phyloP scores from a whole-genome alignment of 1,140 invertebrate species.

The Pogonus chalceus region DNA sequence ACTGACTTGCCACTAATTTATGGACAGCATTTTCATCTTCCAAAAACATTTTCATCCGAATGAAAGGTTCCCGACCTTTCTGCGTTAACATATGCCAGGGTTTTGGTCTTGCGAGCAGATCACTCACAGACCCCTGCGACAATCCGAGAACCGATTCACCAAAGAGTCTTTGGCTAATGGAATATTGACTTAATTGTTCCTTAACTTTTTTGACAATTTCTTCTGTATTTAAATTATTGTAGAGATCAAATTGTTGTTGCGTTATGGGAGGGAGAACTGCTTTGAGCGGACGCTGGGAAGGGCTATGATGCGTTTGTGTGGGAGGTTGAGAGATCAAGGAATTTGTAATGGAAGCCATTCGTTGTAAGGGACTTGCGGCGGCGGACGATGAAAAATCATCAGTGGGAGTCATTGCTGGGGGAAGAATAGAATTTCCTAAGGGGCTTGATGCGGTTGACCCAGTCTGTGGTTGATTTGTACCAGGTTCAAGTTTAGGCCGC shows the following conservation, averaged over 20 bases:
- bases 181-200: slow-evolving; percentile 95
- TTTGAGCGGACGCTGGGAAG: slow-evolving; percentile 79
- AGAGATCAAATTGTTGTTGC: slow-evolving; percentile 97
- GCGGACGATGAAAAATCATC: slow-evolving; percentile 69
- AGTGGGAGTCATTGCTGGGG: slow-evolving; percentile 62
- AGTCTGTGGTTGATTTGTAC: slow-evolving; percentile 48
- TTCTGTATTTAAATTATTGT: slow-evolving; percentile 96
- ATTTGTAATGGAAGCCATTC: slow-evolving; percentile 97
- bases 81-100: slow-evolving; percentile 97
- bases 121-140: slow-evolving; percentile 92
- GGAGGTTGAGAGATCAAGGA: slow-evolving; percentile 87
- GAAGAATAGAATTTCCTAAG: slow-evolving; percentile 69
- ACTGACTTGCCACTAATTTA: slow-evolving; percentile 92
- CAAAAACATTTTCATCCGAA: slow-evolving; percentile 96
- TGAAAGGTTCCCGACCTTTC: slow-evolving; percentile 93
- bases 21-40: slow-evolving; percentile 95
- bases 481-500: slow-evolving; percentile 66
- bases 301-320: slow-evolving; percentile 66
- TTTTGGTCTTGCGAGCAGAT: slow-evolving; percentile 87
- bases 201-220: slow-evolving; percentile 97
- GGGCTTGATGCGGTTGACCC: slow-evolving; percentile 62
- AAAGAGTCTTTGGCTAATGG: slow-evolving; percentile 95
- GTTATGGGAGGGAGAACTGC: slow-evolving; percentile 95
- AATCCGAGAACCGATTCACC: slow-evolving; percentile 95
- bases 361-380: slow-evolving; percentile 82